phyloP scores from a whole-genome alignment of 2,797 vertebrate species.

The Peromyscus nudipes region DNA sequence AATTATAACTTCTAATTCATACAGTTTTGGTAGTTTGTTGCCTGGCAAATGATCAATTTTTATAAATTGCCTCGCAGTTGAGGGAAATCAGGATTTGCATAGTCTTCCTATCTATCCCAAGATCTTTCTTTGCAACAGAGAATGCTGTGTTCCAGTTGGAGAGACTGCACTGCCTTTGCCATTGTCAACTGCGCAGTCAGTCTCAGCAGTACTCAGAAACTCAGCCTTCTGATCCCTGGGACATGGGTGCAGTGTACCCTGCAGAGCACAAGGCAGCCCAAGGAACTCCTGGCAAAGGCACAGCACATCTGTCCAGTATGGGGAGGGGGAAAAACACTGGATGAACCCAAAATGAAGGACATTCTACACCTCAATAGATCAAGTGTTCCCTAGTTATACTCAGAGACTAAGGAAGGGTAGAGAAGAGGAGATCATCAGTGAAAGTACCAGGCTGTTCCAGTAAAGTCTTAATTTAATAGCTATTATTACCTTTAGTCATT shows the following conservation, averaged over 20 bases:
- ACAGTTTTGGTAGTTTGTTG: slow-evolving; percentile 16
- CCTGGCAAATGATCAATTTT: slow-evolving; percentile 49
- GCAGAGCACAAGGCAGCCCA: background rate
- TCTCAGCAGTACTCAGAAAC: background rate
- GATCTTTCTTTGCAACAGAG: background rate
- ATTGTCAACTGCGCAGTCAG: background rate
- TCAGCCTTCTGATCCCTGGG: too few relatives aligned
- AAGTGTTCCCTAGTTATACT: background rate
- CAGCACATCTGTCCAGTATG: background rate
- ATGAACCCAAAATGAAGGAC: background rate
- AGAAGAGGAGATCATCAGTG: background rate
- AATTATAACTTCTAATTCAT: background rate
- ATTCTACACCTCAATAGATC: background rate
- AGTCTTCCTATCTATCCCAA: background rate
- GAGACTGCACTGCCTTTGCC: background rate
- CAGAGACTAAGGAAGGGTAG: background rate
- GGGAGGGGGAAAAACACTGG: background rate
- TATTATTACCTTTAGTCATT: background rate
- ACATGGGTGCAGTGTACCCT: background rate
- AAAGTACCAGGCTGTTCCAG: background rate
- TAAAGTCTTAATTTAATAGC: background rate
- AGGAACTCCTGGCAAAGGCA: background rate
- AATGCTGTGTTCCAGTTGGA: background rate
- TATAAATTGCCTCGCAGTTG: background rate
- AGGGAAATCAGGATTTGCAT: slow-evolving; percentile 5